Base-by-base conservation (phyloP, 2,888 invertebrate genomes). In the Noctua pronuba region DNA sequence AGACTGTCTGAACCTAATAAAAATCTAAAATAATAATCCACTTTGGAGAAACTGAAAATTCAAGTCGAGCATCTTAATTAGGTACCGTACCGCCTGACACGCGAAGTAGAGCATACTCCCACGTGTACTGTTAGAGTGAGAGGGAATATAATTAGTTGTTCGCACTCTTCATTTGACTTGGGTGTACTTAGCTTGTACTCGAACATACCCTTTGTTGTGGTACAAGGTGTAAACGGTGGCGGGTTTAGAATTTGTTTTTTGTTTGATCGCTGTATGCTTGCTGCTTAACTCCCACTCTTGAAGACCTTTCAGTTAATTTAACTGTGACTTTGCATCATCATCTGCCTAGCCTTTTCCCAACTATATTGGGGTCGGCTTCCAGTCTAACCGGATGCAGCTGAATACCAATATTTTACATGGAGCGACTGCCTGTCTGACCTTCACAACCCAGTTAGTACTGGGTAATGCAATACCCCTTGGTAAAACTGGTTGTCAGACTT, bases 111-210 rank as follows among this genome's bases (percentile, higher is more conserved):
- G 60, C 46, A 58, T 52, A 62, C 79, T 78, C 6, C 44, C 41
- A 55, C 46, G 38, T 13, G 68, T 70, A 65, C 71, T 72, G 65
- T 44, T 66, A 68, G 55, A 77, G 16, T 3, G 69, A 38, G 77
- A 79, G 11, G 18, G 73, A 77, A 86, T 81, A 88, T 88, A 91
- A 91, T 91, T 91, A 91, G 85, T 80, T 75, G 72, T 86, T 80
- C 82, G 80, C 79, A 88, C 86, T 85, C 88, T 90, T 89, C 87
- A 89, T 88, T 88, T 85, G 80, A 86, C 83, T 88, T 60, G 55
- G 84, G 83, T 70, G 78, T 83, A 75, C 88, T 89, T 87, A 80
- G 69, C 62, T 38, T 58, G 79, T 69, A 64, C 73, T 72, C 55
- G 68, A 79, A 80, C 73, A 73, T 80, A 66, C 67, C 66, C 55